Base-by-base conservation (phyloP, 2,888 invertebrate species). In the Diarsia mendica region DNA sequence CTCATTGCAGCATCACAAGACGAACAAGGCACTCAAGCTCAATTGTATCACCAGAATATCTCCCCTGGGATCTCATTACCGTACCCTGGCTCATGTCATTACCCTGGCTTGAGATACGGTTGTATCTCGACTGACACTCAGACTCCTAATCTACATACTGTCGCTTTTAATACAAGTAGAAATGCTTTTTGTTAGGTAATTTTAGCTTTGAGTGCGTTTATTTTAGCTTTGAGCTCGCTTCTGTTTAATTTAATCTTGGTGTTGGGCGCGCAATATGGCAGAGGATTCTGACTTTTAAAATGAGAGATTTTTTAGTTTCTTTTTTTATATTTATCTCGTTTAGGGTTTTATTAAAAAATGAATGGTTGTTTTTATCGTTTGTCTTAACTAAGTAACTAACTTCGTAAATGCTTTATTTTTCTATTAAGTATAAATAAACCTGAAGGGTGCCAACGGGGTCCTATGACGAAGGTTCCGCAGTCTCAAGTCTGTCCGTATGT, bases 101-200 rank as follows among this genome's bases (percentile, higher is more conserved):
- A 76, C 69, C 72, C 60, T 71, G 39, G 33, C 67, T 79, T 72
- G 61, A 75, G 67, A 53, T 78, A 75, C 72, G 28, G 44, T 11
- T 63, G 67, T 68, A 65, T 75, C 78, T 28, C 28, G 53, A 71
- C 72, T 63, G 60, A 53, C 74, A 74, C 61, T 63, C 33, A 64
- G 53, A 66, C 77, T 83, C 72, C 73, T 79, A 83, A 86, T 86
- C 73, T 86, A 83, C 85, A 86, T 86, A 85, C 76, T 77, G 76
- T 83, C 76, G 72, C 63, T 77, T 84, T 79, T 75, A 79, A 85
- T 77, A 82, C 77, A 77, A 79, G 74, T 33, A 23, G 53, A 75
- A 75, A 79, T 63, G 82, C 39, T 77, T 84, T 76, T 82, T 84
- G 76, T 84, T 80, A 75, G 72, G 82, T 82, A 75, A 82, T 84